A percentile compares a stretch with the other conserved stretches of the same genome.
phyloP scores from a whole-genome alignment of 2,888 invertebrate genomes.

The Atethmia centrago region DNA sequence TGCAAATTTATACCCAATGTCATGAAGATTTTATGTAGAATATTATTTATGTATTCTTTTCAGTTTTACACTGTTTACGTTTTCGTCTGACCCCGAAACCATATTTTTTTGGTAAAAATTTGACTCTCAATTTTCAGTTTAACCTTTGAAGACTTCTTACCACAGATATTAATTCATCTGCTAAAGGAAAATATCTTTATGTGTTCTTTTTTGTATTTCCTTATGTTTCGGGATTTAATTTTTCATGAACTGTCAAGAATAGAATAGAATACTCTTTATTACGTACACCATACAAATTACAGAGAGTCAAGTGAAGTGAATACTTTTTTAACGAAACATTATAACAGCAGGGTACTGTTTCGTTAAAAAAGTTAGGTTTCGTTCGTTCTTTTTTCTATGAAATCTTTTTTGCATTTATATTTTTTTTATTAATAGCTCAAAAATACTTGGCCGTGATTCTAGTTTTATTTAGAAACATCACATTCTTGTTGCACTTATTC shows the following conservation, averaged over 20 bases:
- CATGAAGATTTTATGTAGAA: constrained; percentile 52
- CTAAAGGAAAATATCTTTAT: constrained; percentile 23
- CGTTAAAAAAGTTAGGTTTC: too few relatives aligned
- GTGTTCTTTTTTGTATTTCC: neutral
- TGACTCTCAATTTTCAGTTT: constrained; percentile 74
- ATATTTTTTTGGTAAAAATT: constrained; percentile 68
- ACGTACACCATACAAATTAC: too few relatives aligned
- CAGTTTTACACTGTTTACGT: constrained; percentile 57
- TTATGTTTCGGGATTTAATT: neutral
- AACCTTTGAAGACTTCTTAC: constrained; percentile 68
- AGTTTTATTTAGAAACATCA: constrained; percentile 20
- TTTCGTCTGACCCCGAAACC: constrained; percentile 67
- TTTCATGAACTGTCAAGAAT: neutral
- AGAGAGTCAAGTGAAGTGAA: too few relatives aligned
- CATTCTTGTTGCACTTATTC: constrained; percentile 41
- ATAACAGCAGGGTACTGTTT: too few relatives aligned
- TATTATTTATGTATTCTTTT: constrained; percentile 62
- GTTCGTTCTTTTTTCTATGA: too few relatives aligned
- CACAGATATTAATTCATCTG: constrained; percentile 64
- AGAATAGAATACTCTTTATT: too few relatives aligned
- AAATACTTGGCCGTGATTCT: constrained; percentile 56
- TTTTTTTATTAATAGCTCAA: neutral
- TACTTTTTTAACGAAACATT: too few relatives aligned
- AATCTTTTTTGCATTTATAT: neutral
- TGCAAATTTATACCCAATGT: constrained; percentile 61